These are phyloP conservation scores for Cephalopterus ornatus DNA, from an alignment of 2,113 vertebrate genomes.

Conservation along the genomic window DNA sequence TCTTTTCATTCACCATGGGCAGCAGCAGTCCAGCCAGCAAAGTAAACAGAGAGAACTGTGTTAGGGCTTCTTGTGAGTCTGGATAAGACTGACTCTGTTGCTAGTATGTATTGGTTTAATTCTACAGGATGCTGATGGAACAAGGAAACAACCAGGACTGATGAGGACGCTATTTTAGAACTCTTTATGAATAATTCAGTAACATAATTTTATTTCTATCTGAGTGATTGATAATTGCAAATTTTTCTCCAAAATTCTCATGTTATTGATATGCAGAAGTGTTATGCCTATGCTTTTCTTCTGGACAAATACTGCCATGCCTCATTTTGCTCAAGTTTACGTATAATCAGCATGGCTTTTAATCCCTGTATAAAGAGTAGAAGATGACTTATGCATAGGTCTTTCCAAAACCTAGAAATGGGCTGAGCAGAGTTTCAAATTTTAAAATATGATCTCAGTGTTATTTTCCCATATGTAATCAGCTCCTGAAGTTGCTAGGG, in stretches of 20 bases:
- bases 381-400: background rate
- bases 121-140: background rate
- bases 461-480: background rate
- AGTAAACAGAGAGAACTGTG: constrained; percentile 34
- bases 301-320: background rate
- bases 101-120: constrained; percentile 13
- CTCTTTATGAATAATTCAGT: background rate
- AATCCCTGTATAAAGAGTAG: background rate
- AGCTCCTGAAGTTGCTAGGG: background rate
- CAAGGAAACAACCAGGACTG: background rate
- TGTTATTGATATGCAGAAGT: background rate
- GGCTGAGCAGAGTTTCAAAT: background rate
- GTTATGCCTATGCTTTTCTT: background rate
- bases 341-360: background rate
- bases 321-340: background rate
- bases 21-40: constrained; percentile 32
- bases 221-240: background rate
- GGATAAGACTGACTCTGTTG: background rate
- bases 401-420: background rate
- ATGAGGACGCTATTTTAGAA: background rate
- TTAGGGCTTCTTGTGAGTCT: background rate
- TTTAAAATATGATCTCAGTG: background rate
- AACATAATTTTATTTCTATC: background rate
- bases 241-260: background rate
- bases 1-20: constrained; percentile 31